Base-by-base conservation (phyloP, 2,113 vertebrate genomes). In the Nerophis ophidion region DNA sequence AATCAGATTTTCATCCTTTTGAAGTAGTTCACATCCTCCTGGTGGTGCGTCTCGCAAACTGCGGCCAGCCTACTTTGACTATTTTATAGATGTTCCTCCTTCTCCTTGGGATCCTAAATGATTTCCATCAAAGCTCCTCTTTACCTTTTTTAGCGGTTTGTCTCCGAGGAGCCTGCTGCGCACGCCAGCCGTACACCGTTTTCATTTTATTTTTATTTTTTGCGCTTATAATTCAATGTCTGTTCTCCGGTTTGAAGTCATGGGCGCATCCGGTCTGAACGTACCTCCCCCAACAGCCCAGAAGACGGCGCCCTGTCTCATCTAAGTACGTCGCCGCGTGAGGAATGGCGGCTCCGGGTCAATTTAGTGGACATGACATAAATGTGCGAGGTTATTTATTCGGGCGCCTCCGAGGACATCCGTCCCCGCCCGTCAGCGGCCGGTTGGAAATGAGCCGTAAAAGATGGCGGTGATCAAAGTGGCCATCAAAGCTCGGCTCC, bases 261-360 rank as follows among this genome's bases (percentile, higher is more conserved):
- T 50, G 55, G 63, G 55, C 75, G 68, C 72, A 68, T 69, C 51
- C 38, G 53, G 69, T 65, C 36, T 65, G 55, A 76, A 83, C 57
- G 72, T 83, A 76, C 50, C 70, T 80, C 78, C 76, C 81, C 65
- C 70, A 78, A 79, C 79, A 60, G 70, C 71, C 55, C 60, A 34
- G 70, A 83, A 79, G 47, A 66, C 81, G 74, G 66, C 48, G 36
- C 75, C 69, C 80, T 73, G 80, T 76, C 72, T 70, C 44, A 58
- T 34, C 56, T 50, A 26, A 61, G 80, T 77, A 73, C 71, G 76
- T 80, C 72, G 74, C 60, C 13, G 59, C 52, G n/a, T 46, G 12
- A 61, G 47, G 47, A 48, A n/a, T 48, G 44, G 26, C 14, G 15
- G 13, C 19, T 59, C 4, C 17, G 13, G 26, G 44, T 34, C 33